Evolutionary conservation across 1,140 invertebrate species (phyloP).

Genomic region (Bombus terrestris): DNA sequence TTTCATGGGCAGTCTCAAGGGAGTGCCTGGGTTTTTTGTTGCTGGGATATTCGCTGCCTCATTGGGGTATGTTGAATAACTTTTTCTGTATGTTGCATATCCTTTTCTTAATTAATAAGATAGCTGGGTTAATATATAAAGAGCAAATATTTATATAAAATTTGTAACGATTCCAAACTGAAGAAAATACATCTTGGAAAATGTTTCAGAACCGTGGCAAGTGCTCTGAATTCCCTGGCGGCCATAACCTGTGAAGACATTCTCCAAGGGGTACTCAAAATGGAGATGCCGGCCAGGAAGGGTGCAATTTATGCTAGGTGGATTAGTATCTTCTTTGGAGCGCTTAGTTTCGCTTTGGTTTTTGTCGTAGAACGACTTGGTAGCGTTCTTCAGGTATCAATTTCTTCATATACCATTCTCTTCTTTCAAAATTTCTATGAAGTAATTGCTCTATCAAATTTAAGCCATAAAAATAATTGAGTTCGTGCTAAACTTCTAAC

Average conservation of each 20-base stretch:
- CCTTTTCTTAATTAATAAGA: no score
- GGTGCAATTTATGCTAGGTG: conserved; percentile 87
- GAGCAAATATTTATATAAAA: no score
- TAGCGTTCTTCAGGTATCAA: conserved; percentile 88
- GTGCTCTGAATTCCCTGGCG: conserved; percentile 94
- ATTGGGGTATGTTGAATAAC: conserved; percentile 83
- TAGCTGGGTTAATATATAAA: no score
- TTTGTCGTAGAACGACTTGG: conserved; percentile 92
- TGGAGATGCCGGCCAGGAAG: conserved; percentile 87
- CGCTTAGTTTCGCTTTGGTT: conserved; percentile 87
- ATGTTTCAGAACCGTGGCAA: conserved; percentile 92
- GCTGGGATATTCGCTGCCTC: conserved; percentile 91
- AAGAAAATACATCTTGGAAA: neutral
- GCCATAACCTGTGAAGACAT: conserved; percentile 96
- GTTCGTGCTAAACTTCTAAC: neutral
- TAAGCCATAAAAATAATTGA: neutral
- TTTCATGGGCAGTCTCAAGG: conserved; percentile 87
- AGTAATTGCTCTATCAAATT: neutral
- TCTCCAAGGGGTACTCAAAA: conserved; percentile 86
- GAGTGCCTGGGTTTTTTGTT: conserved; percentile 94
- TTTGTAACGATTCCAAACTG: neutral
- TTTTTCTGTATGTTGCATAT: neutral
- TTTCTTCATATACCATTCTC: neutral
- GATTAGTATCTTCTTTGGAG: conserved; percentile 85
- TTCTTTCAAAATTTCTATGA: neutral